phyloP scores from a whole-genome alignment of 2,797 vertebrate species.

The Enteromius trimaculatus region DNA sequence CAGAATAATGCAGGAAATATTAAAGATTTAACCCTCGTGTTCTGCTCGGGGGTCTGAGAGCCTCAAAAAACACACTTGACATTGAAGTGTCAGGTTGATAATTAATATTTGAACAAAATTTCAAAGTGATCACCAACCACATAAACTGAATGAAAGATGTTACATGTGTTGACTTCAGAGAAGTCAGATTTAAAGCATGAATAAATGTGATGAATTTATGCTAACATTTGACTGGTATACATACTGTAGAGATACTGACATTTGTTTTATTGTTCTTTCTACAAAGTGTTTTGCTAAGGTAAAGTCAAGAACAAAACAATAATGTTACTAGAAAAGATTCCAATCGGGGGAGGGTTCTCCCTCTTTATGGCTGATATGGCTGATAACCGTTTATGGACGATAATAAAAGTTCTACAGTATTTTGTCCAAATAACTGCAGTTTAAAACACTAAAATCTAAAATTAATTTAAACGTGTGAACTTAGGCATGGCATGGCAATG shows the following conservation, averaged over 20 bases:
- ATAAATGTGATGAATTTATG: not conserved
- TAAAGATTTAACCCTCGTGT: not conserved
- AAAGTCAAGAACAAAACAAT: not conserved
- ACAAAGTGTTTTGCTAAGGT: not conserved
- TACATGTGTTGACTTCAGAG: not conserved
- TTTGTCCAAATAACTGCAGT: not conserved
- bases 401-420: not conserved
- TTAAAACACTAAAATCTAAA: not conserved
- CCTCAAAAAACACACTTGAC: not conserved
- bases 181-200: not conserved
- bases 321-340: not conserved
- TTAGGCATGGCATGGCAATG: not conserved
- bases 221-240: not conserved
- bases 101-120: not conserved
- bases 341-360: not conserved
- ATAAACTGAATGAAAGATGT: not conserved
- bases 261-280: not conserved
- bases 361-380: not conserved
- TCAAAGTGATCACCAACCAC: not conserved
- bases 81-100: not conserved
- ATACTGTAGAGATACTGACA: not conserved
- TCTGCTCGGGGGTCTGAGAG: not conserved
- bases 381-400: not conserved
- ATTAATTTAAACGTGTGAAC: not conserved
- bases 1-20: constrained; percentile 10